Percentiles rank a stretch among this genome's conserved stretches.
These are phyloP conservation scores for Acronicta psi DNA, from an alignment of 2,888 invertebrate species.

Conservation along the genomic window DNA sequence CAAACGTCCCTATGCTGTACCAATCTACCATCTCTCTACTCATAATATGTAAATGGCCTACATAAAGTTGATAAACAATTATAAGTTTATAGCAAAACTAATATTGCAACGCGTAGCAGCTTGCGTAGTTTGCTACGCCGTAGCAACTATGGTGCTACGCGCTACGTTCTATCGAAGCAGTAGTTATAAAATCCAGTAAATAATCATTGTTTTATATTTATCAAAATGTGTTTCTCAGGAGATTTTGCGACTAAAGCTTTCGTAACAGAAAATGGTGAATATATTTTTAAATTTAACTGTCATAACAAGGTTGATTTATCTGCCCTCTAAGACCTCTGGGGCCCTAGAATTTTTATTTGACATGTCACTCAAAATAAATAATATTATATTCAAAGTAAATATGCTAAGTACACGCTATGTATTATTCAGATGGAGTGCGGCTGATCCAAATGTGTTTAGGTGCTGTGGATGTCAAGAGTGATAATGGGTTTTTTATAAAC, in stretches of 20 bases:
- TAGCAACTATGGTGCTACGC: background rate
- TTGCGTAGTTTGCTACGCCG: background rate
- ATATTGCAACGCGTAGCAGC: background rate
- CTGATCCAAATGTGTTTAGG: conserved; percentile 37
- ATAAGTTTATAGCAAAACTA: background rate
- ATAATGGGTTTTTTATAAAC: conserved; percentile 7
- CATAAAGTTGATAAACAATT: too few species aligned
- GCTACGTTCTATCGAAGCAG: background rate
- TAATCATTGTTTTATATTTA: background rate
- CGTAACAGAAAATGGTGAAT: background rate
- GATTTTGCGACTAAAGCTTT: background rate
- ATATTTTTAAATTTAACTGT: conserved; percentile 20
- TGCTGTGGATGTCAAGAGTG: conserved; percentile 11
- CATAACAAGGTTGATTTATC: conserved; percentile 6
- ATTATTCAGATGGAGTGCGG: conserved; percentile 41
- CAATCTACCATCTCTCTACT: too few species aligned
- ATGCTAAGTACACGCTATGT: conserved; percentile 21
- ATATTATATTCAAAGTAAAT: conserved; percentile 41
- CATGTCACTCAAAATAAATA: conserved; percentile 35
- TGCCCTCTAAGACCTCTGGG: conserved; percentile 30
- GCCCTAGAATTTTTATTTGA: conserved; percentile 29
- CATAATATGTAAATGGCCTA: too few species aligned
- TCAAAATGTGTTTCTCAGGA: background rate
- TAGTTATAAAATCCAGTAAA: too few species aligned
- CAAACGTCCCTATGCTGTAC: too few species aligned